Percentiles rank a stretch among this genome's conserved stretches.
Evolutionary conservation across 2,113 vertebrate genomes (phyloP).

Genomic region (Pelobates fuscus): DNA sequence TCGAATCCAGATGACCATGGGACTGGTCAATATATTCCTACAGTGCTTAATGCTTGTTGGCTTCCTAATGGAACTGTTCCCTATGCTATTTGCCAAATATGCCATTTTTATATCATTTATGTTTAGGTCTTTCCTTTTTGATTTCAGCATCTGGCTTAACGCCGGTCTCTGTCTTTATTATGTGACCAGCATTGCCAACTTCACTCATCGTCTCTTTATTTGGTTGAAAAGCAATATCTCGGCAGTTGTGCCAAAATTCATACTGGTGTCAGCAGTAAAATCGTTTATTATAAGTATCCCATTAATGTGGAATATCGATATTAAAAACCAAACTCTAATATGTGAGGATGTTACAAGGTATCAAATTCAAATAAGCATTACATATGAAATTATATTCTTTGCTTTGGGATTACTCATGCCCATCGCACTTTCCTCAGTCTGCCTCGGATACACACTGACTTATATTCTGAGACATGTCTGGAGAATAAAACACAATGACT

Average conservation of each 20-base stretch:
- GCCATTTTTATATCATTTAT: too few species aligned
- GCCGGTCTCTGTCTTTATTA: conserved; percentile 17
- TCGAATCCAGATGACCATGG: conserved; percentile 10
- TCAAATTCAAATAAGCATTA: neutral
- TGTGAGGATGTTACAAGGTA: neutral
- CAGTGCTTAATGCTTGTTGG: neutral
- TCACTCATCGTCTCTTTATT: neutral
- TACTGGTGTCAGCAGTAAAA: neutral
- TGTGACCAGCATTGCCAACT: neutral
- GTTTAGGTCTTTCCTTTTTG: neutral
- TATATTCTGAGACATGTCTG: neutral
- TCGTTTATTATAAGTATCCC: neutral
- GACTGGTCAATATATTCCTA: neutral
- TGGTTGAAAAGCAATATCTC: conserved; percentile 1
- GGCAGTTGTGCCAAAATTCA: neutral
- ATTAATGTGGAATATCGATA: neutral
- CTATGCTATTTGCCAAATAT: too few species aligned
- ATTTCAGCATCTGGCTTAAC: conserved; percentile 10
- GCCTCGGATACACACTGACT: neutral
- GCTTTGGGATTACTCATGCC: neutral
- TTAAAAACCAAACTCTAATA: too few species aligned
- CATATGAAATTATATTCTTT: neutral
- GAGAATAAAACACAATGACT: too few species aligned
- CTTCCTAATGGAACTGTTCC: neutral
- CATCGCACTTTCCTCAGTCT: neutral